These are phyloP conservation scores for Melospiza melodia DNA, from an alignment of 2,113 vertebrate species.

Conservation along the genomic window DNA sequence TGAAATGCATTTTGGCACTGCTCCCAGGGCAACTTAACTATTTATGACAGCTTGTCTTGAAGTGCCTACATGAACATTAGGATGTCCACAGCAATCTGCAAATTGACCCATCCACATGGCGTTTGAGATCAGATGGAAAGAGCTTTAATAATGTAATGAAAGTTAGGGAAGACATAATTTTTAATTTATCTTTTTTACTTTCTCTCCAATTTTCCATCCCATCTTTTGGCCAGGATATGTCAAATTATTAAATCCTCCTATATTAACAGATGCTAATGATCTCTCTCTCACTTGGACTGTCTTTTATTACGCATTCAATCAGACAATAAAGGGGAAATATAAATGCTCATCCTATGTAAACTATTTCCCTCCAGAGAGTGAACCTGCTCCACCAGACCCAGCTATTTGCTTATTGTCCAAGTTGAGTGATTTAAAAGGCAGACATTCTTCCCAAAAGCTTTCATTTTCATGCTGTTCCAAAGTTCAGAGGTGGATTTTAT, in stretches of 20 bases:
- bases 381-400: not conserved
- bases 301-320: conserved; percentile 20
- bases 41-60: conserved; percentile 77
- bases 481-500: conserved; percentile 12
- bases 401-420: conserved; percentile 25
- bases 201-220: not conserved
- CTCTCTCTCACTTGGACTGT: not conserved
- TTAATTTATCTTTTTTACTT: conserved; percentile 21
- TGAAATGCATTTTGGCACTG: conserved; percentile 68
- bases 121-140: conserved; percentile 54
- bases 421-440: conserved; percentile 26
- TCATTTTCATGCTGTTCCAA: not conserved
- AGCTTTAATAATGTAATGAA: conserved; percentile 53
- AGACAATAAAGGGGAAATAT: conserved; percentile 12
- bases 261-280: conserved; percentile 48
- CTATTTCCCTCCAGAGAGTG: conserved; percentile 9
- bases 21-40: conserved; percentile 73
- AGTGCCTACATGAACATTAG: conserved; percentile 63
- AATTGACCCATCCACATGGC: conserved; percentile 65
- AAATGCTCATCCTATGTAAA: not conserved
- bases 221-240: conserved; percentile 6
- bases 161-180: conserved; percentile 44
- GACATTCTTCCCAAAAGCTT: not conserved
- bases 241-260: conserved; percentile 14
- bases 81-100: conserved; percentile 67